Percentiles rank a stretch among this genome's conserved stretches.
phyloP scores from a whole-genome alignment of 1,140 invertebrate species.

The Drosophila nikananu region DNA sequence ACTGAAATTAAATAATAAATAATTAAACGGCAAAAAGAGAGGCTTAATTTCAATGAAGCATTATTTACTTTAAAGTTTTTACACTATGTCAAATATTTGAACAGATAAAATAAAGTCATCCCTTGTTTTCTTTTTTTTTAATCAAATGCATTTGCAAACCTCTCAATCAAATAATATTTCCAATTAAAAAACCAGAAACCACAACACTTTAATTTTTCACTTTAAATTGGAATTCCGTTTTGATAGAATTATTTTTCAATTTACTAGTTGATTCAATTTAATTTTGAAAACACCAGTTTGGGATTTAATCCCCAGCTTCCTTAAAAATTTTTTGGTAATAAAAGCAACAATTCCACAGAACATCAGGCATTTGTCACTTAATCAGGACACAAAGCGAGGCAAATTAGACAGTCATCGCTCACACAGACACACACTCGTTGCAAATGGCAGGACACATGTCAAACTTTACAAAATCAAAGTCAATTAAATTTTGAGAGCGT shows the following conservation, averaged over 20 bases:
- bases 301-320: not conserved
- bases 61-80: not conserved
- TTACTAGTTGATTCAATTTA: not conserved
- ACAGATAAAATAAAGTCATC: not conserved
- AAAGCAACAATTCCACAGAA: slow-evolving; percentile 38
- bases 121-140: not conserved
- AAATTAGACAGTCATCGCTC: slow-evolving; percentile 58
- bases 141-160: not conserved
- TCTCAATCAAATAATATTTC: slow-evolving; percentile 17
- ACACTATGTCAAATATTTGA: not conserved
- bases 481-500: slow-evolving; percentile 76
- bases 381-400: slow-evolving; percentile 48
- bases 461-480: slow-evolving; percentile 68
- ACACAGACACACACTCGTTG: slow-evolving; percentile 1
- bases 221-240: slow-evolving; percentile 12
- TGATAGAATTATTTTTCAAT: not conserved
- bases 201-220: not conserved
- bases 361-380: slow-evolving; percentile 62
- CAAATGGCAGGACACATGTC: slow-evolving; percentile 12
- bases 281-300: slow-evolving; percentile 13
- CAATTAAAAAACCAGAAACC: slow-evolving; percentile 23
- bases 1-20: not conserved
- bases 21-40: not conserved
- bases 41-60: not conserved
- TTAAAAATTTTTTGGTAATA: slow-evolving; percentile 7